Conservation (phyloP, 2,113 vertebrate species). For the Cebus imitator region DNA sequence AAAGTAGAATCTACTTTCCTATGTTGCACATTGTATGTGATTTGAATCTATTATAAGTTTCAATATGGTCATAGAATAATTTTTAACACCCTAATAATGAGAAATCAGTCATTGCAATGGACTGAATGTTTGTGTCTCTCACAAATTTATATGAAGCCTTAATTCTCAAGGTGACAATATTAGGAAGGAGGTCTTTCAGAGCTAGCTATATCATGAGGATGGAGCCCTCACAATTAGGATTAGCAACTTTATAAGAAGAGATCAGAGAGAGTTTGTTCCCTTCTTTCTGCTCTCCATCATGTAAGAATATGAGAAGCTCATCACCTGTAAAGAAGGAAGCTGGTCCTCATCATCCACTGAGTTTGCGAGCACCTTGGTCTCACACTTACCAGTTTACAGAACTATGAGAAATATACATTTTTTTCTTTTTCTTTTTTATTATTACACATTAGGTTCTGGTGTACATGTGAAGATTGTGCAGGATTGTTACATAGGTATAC, state of each 20-base stretch:
- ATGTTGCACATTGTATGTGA: background rate
- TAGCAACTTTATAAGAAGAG: background rate
- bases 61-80: background rate
- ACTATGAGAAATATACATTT: background rate
- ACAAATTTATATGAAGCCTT: background rate
- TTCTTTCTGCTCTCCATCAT: background rate
- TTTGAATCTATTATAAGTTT: background rate
- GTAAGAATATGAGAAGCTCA: too few relatives aligned
- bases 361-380: background rate
- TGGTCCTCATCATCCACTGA: background rate
- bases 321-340: background rate
- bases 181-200: background rate
- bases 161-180: background rate
- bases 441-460: too few relatives aligned
- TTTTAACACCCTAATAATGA: background rate
- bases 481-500: too few relatives aligned
- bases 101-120: background rate
- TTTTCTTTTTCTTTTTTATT: too few relatives aligned
- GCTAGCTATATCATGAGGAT: too few relatives aligned
- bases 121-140: background rate
- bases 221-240: background rate
- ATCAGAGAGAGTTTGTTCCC: background rate
- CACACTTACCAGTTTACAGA: background rate
- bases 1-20: background rate
- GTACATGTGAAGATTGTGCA: too few relatives aligned